Evolutionary conservation across 2,888 invertebrate species (phyloP).

Genomic region (Prosopocoilus inquinatus): DNA sequence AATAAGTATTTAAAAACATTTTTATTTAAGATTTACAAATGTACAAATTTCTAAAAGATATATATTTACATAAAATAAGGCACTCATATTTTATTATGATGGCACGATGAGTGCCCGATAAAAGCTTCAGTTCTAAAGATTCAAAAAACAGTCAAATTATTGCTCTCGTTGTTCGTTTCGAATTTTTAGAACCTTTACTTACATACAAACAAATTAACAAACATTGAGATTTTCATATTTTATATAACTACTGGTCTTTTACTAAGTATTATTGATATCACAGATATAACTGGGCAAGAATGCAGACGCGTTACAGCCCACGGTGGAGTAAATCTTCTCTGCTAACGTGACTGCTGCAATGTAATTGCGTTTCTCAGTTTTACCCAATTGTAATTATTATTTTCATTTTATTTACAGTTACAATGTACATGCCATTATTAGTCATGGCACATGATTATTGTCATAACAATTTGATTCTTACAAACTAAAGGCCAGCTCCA

Average conservation of each 20-base stretch:
- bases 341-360: too few species aligned
- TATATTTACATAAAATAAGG: slow-evolving; percentile 38
- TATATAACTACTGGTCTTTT: not conserved
- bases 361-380: slow-evolving; percentile 13
- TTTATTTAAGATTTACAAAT: slow-evolving; percentile 46
- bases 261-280: slow-evolving; percentile 36
- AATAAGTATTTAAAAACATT: too few species aligned
- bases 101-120: slow-evolving; percentile 35
- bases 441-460: too few species aligned
- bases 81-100: slow-evolving; percentile 41
- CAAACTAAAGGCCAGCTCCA: slow-evolving; percentile 10
- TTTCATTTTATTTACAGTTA: slow-evolving; percentile 13
- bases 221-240: not conserved
- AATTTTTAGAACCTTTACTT: not conserved
- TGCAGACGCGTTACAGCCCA: too few species aligned
- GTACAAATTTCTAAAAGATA: slow-evolving; percentile 38
- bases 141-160: slow-evolving; percentile 2
- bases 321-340: too few species aligned
- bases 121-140: slow-evolving; percentile 1
- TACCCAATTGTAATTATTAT: slow-evolving; percentile 17
- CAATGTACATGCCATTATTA: slow-evolving; percentile 31
- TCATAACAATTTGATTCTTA: not conserved
- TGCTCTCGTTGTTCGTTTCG: not conserved
- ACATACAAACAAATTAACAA: slow-evolving; percentile 1
- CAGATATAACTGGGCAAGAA: slow-evolving; percentile 48